Conservation (phyloP, 2,888 invertebrate genomes). For the Cheilosia urbana region DNA sequence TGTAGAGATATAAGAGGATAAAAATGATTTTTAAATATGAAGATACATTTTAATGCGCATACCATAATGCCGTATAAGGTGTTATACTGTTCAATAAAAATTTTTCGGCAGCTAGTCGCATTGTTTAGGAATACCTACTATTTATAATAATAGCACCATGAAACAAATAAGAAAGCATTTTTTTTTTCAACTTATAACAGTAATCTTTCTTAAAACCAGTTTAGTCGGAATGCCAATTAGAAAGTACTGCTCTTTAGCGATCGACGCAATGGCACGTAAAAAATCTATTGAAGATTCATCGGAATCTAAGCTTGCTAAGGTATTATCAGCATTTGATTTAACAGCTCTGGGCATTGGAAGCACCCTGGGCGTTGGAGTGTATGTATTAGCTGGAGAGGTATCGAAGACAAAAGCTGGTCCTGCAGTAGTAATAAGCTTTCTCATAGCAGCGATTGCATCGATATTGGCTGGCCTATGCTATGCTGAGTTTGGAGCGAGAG, state of each 20-base stretch:
- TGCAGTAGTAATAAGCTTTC: conserved; percentile 92
- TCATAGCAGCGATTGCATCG: conserved; percentile 96
- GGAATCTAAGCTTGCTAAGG: conserved; percentile 87
- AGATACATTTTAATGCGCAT: too few relatives aligned
- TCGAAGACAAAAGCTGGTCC: conserved; percentile 93
- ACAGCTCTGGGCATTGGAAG: conserved; percentile 93
- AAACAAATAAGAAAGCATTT: too few relatives aligned
- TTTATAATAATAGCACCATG: too few relatives aligned
- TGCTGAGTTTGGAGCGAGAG: conserved; percentile 95
- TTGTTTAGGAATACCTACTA: too few relatives aligned
- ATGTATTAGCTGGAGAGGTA: conserved; percentile 94
- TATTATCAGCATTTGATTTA: conserved; percentile 91
- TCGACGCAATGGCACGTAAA: conserved; percentile 82
- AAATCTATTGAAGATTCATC: conserved; percentile 83
- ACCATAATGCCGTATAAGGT: too few relatives aligned
- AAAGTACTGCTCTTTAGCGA: conserved; percentile 77
- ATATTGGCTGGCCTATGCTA: conserved; percentile 95
- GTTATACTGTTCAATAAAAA: too few relatives aligned
- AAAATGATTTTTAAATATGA: too few relatives aligned
- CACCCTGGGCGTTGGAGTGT: conserved; percentile 95
- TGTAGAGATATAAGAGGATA: too few relatives aligned
- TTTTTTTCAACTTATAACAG: neutral
- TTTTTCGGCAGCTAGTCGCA: too few relatives aligned
- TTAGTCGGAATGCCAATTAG: conserved; percentile 78
- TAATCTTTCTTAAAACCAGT: too few relatives aligned